A percentile compares a stretch with the other conserved stretches of the same genome.
These are phyloP conservation scores for Manis javanica DNA, from an alignment of 2,797 vertebrate species.

Conservation along the genomic window DNA sequence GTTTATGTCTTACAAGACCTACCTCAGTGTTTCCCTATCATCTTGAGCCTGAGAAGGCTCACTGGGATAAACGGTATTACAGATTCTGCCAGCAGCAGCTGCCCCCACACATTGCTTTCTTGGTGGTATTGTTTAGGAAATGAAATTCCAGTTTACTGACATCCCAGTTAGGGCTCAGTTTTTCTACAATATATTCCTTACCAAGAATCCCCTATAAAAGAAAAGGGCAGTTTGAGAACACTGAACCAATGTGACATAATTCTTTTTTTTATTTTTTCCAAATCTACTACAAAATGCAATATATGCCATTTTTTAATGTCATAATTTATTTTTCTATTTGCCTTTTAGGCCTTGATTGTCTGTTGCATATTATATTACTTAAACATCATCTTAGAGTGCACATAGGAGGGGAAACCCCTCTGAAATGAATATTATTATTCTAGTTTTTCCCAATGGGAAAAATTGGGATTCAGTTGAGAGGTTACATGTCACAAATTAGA, in stretches of 20 bases:
- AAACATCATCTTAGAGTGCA: background rate
- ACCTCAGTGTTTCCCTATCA: background rate
- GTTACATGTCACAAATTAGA: background rate
- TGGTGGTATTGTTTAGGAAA: background rate
- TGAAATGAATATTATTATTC: background rate
- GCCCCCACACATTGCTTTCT: background rate
- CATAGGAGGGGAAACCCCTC: background rate
- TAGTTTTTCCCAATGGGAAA: background rate
- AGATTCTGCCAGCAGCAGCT: background rate
- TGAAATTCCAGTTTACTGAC: constrained; percentile 27
- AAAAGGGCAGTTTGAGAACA: background rate
- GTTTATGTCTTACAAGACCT: background rate
- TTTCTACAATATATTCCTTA: background rate
- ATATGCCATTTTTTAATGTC: background rate
- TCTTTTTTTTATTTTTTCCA: background rate
- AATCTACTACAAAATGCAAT: background rate
- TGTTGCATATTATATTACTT: background rate
- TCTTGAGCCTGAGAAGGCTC: background rate
- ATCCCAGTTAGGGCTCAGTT: background rate
- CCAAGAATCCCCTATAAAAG: constrained; percentile 39
- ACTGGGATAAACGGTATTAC: background rate
- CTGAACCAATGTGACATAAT: background rate
- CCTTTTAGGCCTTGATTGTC: background rate
- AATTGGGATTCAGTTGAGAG: background rate
- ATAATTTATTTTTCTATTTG: background rate